Base-by-base conservation (phyloP, 2,888 invertebrate genomes). In the Morpho deidamia region DNA sequence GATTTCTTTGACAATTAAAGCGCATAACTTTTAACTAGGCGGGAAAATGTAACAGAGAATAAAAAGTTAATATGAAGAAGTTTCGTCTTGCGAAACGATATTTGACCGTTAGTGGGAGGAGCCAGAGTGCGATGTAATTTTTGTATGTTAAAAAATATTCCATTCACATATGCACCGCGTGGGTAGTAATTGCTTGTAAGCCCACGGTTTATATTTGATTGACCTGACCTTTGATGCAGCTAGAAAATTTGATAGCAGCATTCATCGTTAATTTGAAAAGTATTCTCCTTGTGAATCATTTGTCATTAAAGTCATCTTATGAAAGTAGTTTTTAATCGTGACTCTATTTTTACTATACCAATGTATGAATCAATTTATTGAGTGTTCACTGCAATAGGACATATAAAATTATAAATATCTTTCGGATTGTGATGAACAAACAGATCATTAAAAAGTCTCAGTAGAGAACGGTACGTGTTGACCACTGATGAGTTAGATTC, bases 151-250 rank as follows among this genome's bases (percentile, higher is more conserved):
- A 49, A 49, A 49, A 49, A 42, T 10, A 49, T 49, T 41, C 49
- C 42, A 40, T 51, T 43, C 45, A 51, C 54, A 56, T 46, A 43
- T 51, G 47, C 57, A 44, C 41, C 34, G 56, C 54, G 70, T 71
- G 64, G 71, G 70, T 47, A 47, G 67, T 66, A 67, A 70, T 69
- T 60, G 62, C 66, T 71, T 65, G 64, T 59, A 63, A 65, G 54
- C 76, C 76, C 73, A 76, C 74, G 69, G 67, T 53, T 71, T 69
- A 50, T 53, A 67, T 74, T 73, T 71, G 72, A 74, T 71, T 73
- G 76, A 79, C 75, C 72, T 66, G 72, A 78, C 80, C 77, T 78
- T 70, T 71, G 62, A 39, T 45, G 44, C 12, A 8, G 38, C 53
- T 47, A 52, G 50, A 53, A 56, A 61, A 59, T 62, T 54, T 49